Base-by-base conservation (phyloP, 2,113 vertebrate species). In the Anseranas semipalmata region DNA sequence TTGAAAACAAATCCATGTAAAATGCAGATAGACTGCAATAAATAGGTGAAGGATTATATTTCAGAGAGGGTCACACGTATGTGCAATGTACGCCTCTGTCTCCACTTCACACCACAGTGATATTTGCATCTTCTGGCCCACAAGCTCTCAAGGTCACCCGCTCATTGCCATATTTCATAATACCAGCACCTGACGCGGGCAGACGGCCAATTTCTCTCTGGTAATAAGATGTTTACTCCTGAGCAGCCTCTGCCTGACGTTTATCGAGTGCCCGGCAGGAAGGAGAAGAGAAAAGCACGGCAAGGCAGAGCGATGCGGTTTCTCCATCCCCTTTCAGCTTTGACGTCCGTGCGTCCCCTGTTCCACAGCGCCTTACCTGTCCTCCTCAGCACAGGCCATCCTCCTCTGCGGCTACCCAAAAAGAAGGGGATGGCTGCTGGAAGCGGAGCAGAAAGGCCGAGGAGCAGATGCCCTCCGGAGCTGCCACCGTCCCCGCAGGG, bases 361-460 rank as follows among this genome's bases (percentile, higher is more conserved):
- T 46, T 88, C 74, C 85, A 89, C 91, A 86, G 83, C 52, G 30
- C 80, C 96, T 96, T 96, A 96, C 96, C 96, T 96, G 73, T 96
- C 92, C 52, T 97, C 96, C 84, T 95, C 96, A 73, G 96, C 94
- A 96, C 63, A 90, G 80, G 96, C 95, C 96, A 97, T 96, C 89
- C 94, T 95, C 75, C 95, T 93, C 91, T 78, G 84, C 60, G 76
- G 39, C 87, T 87, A 95, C 92, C 46, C 18, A 2, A 68, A 85
- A 85, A 90, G 81, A 81, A 93, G 93, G 92, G 88, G 90, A 92
- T 80, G 85, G 66, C 62, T 90, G 81, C 95, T 95, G 74, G 65
- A 89, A 87, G 39, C 4, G 32, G 53, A 96, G 59, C 46, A 33
- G 59, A 32, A 53, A 39, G 46, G 70, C 60, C 88, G 25, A 76